A percentile compares a stretch with the other conserved stretches of the same genome.
Evolutionary conservation across 2,113 vertebrate species (phyloP).

Genomic region (Mixornis gularis): DNA sequence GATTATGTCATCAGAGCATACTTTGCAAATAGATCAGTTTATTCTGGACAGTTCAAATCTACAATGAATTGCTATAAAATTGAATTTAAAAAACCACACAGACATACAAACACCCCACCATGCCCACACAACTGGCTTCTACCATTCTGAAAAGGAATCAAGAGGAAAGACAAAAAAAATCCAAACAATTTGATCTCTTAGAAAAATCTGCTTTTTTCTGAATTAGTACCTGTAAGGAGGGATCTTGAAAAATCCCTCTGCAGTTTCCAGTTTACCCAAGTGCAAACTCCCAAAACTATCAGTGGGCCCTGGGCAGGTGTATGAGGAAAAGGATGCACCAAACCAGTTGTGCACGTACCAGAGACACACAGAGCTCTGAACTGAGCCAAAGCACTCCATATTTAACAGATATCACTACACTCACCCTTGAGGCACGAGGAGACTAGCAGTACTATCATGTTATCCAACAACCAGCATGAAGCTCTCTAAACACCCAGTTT

Average conservation of each 20-base stretch:
- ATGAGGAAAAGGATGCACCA: neutral
- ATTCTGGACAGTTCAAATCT: neutral
- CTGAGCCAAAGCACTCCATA: neutral
- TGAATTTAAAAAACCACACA: neutral
- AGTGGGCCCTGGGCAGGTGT: neutral
- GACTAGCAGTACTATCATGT: neutral
- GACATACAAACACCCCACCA: neutral
- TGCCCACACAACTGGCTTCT: neutral
- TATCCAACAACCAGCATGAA: neutral
- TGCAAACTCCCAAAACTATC: neutral
- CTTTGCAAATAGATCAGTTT: neutral
- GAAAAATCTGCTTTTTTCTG: neutral
- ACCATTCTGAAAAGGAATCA: neutral
- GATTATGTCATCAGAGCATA: neutral
- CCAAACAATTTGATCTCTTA: neutral
- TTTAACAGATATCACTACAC: neutral
- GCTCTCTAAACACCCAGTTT: neutral
- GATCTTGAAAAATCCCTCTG: neutral
- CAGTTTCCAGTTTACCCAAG: neutral
- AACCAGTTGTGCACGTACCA: neutral
- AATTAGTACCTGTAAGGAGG: neutral
- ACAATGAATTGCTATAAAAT: neutral
- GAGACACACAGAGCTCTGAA: neutral
- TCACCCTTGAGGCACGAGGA: neutral
- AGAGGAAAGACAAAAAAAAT: neutral